A percentile compares a stretch with the other conserved stretches of the same genome.
These are phyloP conservation scores for Denticeps clupeoides DNA, from an alignment of 2,797 vertebrate species.

Conservation along the genomic window DNA sequence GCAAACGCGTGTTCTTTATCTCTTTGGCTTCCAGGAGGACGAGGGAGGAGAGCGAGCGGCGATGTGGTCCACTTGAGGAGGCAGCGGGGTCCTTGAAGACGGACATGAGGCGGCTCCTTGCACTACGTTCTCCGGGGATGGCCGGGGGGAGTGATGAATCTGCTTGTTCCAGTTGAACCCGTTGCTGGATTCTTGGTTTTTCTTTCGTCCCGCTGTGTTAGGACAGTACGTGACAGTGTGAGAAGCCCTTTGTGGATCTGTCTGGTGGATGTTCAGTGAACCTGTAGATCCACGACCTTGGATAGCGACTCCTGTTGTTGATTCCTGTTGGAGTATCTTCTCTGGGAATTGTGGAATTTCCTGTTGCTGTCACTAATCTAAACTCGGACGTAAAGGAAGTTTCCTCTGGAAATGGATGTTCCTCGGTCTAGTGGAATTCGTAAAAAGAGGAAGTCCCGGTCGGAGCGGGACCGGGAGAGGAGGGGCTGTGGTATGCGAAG, in stretches of 20 bases:
- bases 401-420: slow-evolving; percentile 87
- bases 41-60: slow-evolving; percentile 20
- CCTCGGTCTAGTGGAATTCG: slow-evolving; percentile 76
- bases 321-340: slow-evolving; percentile 2
- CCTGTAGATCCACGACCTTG: slow-evolving; percentile 32
- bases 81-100: slow-evolving; percentile 32
- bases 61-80: slow-evolving; percentile 41
- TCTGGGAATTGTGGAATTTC: neutral
- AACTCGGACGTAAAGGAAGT: slow-evolving; percentile 13
- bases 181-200: slow-evolving; percentile 24
- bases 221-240: neutral
- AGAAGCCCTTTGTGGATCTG: slow-evolving; percentile 19
- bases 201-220: neutral
- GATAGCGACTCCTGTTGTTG: slow-evolving; percentile 42
- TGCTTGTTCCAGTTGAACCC: slow-evolving; percentile 46
- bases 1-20: slow-evolving; percentile 41
- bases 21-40: slow-evolving; percentile 46
- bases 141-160: slow-evolving; percentile 44
- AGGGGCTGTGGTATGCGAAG: slow-evolving; percentile 60
- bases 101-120: slow-evolving; percentile 45
- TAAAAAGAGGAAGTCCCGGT: slow-evolving; percentile 85
- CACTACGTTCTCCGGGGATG: slow-evolving; percentile 36
- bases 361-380: neutral
- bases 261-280: slow-evolving; percentile 1
- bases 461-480: slow-evolving; percentile 72